Evolutionary conservation across 2,888 invertebrate genomes (phyloP).

Genomic region (Drosophila infuscata): DNA sequence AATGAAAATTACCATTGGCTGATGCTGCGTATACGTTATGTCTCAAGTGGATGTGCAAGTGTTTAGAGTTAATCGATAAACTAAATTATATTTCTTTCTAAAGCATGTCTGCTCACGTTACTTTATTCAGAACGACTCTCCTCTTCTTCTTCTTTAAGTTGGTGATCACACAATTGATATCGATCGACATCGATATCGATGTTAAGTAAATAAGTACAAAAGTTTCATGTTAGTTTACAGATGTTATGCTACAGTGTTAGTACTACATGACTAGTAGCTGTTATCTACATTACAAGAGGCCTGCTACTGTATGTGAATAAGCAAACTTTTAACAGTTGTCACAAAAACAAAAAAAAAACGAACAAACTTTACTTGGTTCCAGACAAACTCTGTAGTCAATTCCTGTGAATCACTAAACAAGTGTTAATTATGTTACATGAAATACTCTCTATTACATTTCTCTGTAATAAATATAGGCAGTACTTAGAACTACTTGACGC

Average conservation of each 20-base stretch:
- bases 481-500: neutral
- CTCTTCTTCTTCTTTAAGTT: no score
- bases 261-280: no score
- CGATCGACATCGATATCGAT: no score
- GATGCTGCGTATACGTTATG: constrained; percentile 53
- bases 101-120: no score
- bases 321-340: constrained; percentile 23
- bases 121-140: no score
- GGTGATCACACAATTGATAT: no score
- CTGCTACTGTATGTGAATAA: neutral
- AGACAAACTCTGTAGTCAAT: constrained; percentile 18
- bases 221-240: no score
- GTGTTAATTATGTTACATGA: neutral
- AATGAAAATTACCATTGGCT: constrained; percentile 19
- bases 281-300: no score
- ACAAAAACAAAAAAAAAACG: constrained; percentile 15
- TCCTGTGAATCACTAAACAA: neutral
- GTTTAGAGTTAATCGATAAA: neutral
- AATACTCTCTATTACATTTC: neutral
- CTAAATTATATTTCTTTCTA: no score
- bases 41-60: constrained; percentile 32
- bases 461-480: neutral
- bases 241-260: no score
- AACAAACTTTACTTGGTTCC: constrained; percentile 25
- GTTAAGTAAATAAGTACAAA: no score